Conservation (phyloP, 37 sponge, comb jelly and placozoan genomes). For the Diacarnus erythraeanus region DNA sequence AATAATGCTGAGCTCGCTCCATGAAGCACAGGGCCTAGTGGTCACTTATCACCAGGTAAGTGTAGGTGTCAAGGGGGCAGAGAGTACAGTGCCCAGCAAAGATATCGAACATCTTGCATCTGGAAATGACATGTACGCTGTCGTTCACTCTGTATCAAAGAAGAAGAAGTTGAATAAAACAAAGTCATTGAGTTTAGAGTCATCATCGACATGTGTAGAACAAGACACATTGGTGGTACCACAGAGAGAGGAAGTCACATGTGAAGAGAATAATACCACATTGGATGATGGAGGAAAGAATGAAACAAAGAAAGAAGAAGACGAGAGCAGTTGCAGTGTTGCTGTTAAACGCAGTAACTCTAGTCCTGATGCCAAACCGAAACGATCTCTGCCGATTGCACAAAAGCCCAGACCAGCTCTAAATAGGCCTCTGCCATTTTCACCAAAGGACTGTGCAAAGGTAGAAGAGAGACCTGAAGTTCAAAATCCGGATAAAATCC, state of each 20-base stretch:
- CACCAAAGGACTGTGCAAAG: background rate
- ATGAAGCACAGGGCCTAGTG: background rate
- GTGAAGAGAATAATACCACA: background rate
- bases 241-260: too few relatives aligned
- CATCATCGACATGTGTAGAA: too few relatives aligned
- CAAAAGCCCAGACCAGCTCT: background rate
- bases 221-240: too few relatives aligned
- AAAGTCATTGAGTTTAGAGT: too few relatives aligned
- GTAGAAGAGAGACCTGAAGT: background rate
- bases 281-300: background rate
- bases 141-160: background rate
- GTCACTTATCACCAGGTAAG: background rate
- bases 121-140: conserved; percentile 6
- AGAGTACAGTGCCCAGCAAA: background rate
- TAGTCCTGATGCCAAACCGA: background rate
- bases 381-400: background rate
- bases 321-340: background rate
- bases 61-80: background rate
- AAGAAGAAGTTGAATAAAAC: too few relatives aligned
- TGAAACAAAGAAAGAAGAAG: background rate
- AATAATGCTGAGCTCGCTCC: background rate
- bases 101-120: conserved; percentile 15
- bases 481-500: background rate
- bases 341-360: background rate
- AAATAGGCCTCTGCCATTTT: background rate